Base-by-base conservation (phyloP, 2,113 vertebrate species). In the Callionymus lyra region DNA sequence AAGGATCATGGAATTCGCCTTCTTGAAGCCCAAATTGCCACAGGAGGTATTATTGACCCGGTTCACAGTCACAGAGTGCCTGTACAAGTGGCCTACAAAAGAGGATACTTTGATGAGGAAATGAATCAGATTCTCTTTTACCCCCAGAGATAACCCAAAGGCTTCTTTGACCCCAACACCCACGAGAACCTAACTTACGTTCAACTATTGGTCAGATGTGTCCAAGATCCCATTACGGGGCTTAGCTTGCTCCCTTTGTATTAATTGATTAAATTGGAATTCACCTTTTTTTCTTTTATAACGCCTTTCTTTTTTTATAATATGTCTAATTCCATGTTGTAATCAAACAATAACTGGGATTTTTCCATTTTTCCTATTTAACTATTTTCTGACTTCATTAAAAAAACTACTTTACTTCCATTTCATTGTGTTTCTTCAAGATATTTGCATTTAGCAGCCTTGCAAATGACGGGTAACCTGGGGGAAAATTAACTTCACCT, bases 81-180 rank as follows among this genome's bases (percentile, higher is more conserved):
- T 0, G 84, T 89, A 10, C 48, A 88, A 2, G 86, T 85, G 44
- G 89, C 89, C 41, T 90, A 89, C 56, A 8, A 62, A 8, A 79
- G 82, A 0, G 88, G 88, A 12, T 89, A 87, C 68, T 89, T 90
- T 0, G 85, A 90, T 68, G 81, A 84, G 55, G 76, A 74, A 49
- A 75, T 90, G 67, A 88, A 85, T 32, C 33, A 51, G 15, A 70
- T 70, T 47, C 50, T 74, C 3, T 49, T 50, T 14, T 63, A 70
- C 15, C 31, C 63, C n/a, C n/a, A n/a, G n/a, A 34, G 57, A 37
- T 39, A 65, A 74, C 33, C 71, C 17, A 74, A 68, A 27, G 88
- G 87, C 12, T 90, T 90, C 63, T 89, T 90, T 0, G 87, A 90
- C 67, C 78, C 78, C 2, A 81, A 81, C 51, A 79, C 78, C 5